Evolutionary conservation across 2,888 invertebrate species (phyloP), one percentile per base, ranked within the genome.

Genomic region (Cryptocephalus moraei): DNA sequence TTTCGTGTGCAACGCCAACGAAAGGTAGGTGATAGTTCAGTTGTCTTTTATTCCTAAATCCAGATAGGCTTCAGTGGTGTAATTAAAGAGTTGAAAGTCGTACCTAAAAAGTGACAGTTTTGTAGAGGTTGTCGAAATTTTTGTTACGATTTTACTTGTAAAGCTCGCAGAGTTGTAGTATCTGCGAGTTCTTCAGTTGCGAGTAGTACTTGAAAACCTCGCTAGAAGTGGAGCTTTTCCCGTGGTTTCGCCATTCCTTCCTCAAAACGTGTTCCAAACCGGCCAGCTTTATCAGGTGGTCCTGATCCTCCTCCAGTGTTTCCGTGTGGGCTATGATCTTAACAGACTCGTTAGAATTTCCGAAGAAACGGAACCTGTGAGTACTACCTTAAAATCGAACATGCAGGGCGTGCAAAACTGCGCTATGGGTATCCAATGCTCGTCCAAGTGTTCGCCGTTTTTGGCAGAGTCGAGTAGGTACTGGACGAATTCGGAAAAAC

Each of bases 31-130:
- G n/a, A n/a, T n/a, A 22, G 6, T 22, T 22, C 22, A 22, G 41
- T 65, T 62, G 47, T 70, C 70, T 41, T 67, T 65, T 54, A 66
- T 69, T 22, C 75, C 78, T 58, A 81, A 73, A 58, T 82, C 79
- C 61, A 84, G 72, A 66, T 83, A 87, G 54, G 78, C 80, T 56
- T 81, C 77, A 61, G 86, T 75, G 49, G 84, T 82, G 67, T 92
- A 93, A 64, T 85, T 87, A 73, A 93, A 93, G 51, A 93, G 75
- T 66, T 84, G 80, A 69, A 91, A 91, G 70, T 93, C 93, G 64
- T 86, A 81, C 68, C 89, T 89, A 6, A 6, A 22, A 22, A 22
- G 22, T 22, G 22, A 22, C 22, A 22, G 22, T 1, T 39, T 22
- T 34, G 31, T 3, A 22, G 8, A 4, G 22, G 22, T 22, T 22